Conservation (phyloP, 92 coral and sea anemone genomes). For the Siderastrea siderea region DNA sequence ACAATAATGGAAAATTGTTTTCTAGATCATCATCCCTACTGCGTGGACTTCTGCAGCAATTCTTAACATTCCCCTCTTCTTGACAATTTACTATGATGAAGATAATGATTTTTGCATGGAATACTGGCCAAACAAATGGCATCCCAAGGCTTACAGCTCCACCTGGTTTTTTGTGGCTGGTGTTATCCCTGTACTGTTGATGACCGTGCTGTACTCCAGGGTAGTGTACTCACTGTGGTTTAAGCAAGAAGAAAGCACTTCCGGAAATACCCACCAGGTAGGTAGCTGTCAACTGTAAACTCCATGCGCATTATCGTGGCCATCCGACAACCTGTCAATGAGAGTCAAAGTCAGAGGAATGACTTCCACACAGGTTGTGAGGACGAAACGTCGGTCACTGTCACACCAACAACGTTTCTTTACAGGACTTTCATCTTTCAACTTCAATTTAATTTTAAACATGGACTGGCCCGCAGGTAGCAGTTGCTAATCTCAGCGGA, state of each 20-base stretch:
- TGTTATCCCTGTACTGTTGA: constrained; percentile 37
- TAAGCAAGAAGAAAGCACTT: constrained; percentile 5
- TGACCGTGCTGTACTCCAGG: constrained; percentile 62
- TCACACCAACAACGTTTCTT: too few species aligned
- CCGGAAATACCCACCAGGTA: constrained; percentile 38
- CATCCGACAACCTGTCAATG: too few species aligned
- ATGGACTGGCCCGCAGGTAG: too few species aligned
- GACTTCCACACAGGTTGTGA: too few species aligned
- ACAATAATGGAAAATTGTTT: background rate
- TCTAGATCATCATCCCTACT: constrained; percentile 14
- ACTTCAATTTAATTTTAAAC: too few species aligned
- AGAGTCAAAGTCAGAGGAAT: too few species aligned
- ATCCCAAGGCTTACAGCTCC: constrained; percentile 55
- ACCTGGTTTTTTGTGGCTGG: constrained; percentile 55
- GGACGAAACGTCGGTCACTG: too few species aligned
- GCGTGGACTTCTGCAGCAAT: constrained; percentile 32
- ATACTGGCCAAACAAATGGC: constrained; percentile 52
- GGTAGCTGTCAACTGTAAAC: too few species aligned
- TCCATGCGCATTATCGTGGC: too few species aligned
- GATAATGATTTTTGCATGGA: constrained; percentile 20
- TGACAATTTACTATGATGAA: constrained; percentile 10
- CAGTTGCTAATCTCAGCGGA: too few species aligned
- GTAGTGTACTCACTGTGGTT: constrained; percentile 66
- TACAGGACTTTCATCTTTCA: too few species aligned
- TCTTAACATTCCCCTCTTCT: constrained; percentile 34